A percentile compares a stretch with the other conserved stretches of the same genome.
Evolutionary conservation across 2,797 vertebrate genomes (phyloP).

Genomic region (Gambelia wislizenii): DNA sequence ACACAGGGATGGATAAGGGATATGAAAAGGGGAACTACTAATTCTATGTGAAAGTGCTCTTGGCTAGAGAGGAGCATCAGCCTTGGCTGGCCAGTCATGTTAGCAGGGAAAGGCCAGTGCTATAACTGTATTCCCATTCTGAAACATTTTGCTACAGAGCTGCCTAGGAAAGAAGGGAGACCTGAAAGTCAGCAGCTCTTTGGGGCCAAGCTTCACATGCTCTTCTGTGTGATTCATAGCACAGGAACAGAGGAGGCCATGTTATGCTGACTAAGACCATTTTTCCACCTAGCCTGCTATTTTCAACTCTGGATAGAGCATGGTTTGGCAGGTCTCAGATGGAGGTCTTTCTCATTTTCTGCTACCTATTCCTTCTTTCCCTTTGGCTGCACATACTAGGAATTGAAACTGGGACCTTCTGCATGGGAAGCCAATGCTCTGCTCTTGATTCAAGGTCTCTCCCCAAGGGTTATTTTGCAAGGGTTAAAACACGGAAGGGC

Average conservation of each 20-base stretch:
- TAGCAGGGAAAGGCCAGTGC: not conserved
- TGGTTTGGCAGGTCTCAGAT: no score
- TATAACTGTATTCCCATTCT: not conserved
- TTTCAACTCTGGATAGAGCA: no score
- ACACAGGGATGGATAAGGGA: not conserved
- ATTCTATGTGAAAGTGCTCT: not conserved
- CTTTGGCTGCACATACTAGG: not conserved
- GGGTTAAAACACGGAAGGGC: not conserved
- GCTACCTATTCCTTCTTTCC: not conserved
- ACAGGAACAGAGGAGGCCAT: not conserved
- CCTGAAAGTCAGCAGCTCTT: not conserved
- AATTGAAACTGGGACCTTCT: not conserved
- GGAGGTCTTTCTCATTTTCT: not conserved
- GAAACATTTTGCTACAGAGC: not conserved
- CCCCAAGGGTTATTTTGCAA: not conserved
- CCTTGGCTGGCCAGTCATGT: not conserved
- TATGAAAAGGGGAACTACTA: not conserved
- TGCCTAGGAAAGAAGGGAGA: not conserved
- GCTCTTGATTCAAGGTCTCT: not conserved
- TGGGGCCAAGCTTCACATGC: not conserved
- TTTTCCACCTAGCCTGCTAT: not conserved
- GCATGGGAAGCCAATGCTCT: not conserved
- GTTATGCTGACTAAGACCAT: not conserved
- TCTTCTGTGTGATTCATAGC: not conserved
- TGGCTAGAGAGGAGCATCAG: not conserved